Evolutionary conservation across 2,888 invertebrate genomes (phyloP), one percentile per base, ranked within the genome.

Genomic region (Sarcophaga variegata): DNA sequence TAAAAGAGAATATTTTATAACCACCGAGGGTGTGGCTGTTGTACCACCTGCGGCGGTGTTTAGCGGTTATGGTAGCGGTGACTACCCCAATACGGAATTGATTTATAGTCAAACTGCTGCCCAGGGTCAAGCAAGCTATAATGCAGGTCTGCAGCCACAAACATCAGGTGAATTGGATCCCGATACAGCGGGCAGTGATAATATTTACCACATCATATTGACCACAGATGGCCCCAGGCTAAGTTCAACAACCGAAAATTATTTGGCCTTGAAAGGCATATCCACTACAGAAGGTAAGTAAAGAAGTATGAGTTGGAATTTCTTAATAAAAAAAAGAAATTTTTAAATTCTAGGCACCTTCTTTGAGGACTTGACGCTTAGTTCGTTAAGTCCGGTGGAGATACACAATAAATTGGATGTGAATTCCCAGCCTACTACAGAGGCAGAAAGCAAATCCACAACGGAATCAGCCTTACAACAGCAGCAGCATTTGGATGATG

Each of bases 181-280:
- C 0, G 92, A 92, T 0, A 91, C 92, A 0, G 91, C 93, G 2
- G 92, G 92, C 45, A 93, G 92, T 79, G 91, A 92, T 79, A 91
- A 91, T 70, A 91, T 93, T 27, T 92, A 91, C 79, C 91, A 91
- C 60, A 92, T 92, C 6, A 90, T 92, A 37, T 89, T 91, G 47
- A 92, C 91, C 14, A 92, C 92, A 0, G 90, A 91, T 62, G 92
- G 92, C 49, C 92, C 92, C 0, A 86, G 88, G 20, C 20, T 85
- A 10, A 69, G 71, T 20, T 71, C 78, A 1, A 86, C 80, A 17
- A 86, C 88, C 12, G 88, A 89, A 54, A 85, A 82, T 47, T 88
- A 86, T 80, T 70, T 84, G 17, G 85, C 78, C 0, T 64, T 88
- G 17, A 88, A 88, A 49, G 86, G 75, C 4, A 6, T 69, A 11